Evolutionary conservation across 2,113 vertebrate genomes (phyloP).

Genomic region (Ia io): DNA sequence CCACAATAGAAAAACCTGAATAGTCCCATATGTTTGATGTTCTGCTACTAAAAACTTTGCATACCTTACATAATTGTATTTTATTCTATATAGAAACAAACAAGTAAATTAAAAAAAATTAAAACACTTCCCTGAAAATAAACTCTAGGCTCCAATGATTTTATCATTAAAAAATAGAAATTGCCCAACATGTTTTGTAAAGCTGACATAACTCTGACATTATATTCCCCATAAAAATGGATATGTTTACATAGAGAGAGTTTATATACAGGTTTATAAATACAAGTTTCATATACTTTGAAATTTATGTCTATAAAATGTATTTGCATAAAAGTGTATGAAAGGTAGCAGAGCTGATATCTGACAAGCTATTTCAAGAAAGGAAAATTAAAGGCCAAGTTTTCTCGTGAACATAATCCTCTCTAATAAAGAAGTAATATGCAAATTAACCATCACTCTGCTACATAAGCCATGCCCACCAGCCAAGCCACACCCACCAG

Average conservation of each 20-base stretch:
- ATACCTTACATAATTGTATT: background rate
- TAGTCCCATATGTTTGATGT: background rate
- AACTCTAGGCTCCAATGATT: background rate
- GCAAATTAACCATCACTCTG: too few species aligned
- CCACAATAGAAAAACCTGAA: background rate
- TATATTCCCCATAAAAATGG: background rate
- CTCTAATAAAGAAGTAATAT: too few species aligned
- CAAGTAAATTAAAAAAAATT: background rate
- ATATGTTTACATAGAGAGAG: background rate
- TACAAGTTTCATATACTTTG: background rate
- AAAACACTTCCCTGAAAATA: background rate
- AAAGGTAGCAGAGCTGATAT: background rate
- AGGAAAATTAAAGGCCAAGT: background rate
- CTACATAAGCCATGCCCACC: too few species aligned
- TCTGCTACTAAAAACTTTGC: background rate
- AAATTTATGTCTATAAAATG: background rate
- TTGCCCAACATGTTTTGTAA: background rate
- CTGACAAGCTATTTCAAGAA: background rate
- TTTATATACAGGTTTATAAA: background rate
- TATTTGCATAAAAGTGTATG: background rate
- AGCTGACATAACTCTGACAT: background rate
- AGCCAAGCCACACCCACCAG: too few species aligned
- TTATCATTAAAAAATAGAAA: background rate
- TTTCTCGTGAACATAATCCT: background rate
- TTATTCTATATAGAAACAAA: background rate